These are phyloP conservation scores for Hydriomena furcata DNA, from an alignment of 2,888 invertebrate species.

Conservation along the genomic window DNA sequence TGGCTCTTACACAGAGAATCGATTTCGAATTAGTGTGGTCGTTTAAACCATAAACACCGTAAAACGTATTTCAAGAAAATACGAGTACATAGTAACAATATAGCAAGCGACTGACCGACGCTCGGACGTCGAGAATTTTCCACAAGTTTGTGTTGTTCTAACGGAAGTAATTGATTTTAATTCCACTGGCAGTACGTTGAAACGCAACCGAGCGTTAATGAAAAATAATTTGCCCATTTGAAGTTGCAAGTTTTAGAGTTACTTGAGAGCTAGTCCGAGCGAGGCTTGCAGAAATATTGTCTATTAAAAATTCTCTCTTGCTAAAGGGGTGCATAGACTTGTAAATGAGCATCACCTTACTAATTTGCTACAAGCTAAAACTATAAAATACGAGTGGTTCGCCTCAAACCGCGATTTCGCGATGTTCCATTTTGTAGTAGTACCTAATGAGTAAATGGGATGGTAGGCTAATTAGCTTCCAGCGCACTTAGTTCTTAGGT, in stretches of 20 bases:
- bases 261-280: slow-evolving; percentile 33
- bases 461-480: no score
- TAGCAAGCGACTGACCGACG: slow-evolving; percentile 25
- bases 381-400: slow-evolving; percentile 15
- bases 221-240: slow-evolving; percentile 73
- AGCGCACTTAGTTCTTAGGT: no score
- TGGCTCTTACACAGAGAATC: slow-evolving; percentile 26
- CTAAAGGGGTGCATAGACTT: slow-evolving; percentile 38
- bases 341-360: slow-evolving; percentile 36
- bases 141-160: slow-evolving; percentile 62
- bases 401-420: no score
- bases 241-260: slow-evolving; percentile 62
- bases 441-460: no score
- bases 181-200: slow-evolving; percentile 63
- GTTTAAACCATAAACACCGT: slow-evolving; percentile 40
- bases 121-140: slow-evolving; percentile 50
- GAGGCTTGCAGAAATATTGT: slow-evolving; percentile 52
- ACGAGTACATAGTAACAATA: slow-evolving; percentile 51
- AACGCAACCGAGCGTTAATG: slow-evolving; percentile 70
- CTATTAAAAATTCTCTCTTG: slow-evolving; percentile 54
- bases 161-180: slow-evolving; percentile 75
- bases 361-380: slow-evolving; percentile 31
- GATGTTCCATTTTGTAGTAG: no score
- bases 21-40: slow-evolving; percentile 37
- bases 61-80: slow-evolving; percentile 49